Conservation (phyloP, 2,113 vertebrate species). For the Condylura cristata region DNA sequence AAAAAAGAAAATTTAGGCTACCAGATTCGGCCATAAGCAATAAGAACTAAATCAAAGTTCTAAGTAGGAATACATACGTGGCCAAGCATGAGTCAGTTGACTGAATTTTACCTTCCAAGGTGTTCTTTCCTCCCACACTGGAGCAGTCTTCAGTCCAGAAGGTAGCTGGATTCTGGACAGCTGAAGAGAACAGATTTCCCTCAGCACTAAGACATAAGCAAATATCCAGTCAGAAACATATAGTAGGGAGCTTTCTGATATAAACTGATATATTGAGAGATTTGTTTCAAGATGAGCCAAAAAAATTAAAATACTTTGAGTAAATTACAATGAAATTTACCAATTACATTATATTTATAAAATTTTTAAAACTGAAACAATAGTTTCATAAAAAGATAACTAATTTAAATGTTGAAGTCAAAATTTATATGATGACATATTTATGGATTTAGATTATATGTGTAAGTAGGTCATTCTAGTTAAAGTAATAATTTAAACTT, state of each 20-base stretch:
- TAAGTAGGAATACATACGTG: neutral
- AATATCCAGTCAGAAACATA: neutral
- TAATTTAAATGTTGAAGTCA: neutral
- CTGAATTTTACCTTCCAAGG: neutral
- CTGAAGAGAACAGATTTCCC: neutral
- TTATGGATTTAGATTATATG: slow-evolving; percentile 27
- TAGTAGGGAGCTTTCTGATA: neutral
- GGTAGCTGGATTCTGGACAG: neutral
- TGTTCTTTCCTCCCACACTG: fast-evolving
- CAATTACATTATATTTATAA: neutral
- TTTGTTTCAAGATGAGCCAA: neutral
- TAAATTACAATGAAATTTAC: neutral
- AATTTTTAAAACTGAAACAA: neutral
- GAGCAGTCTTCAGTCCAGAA: neutral
- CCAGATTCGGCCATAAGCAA: neutral
- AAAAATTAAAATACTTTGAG: neutral
- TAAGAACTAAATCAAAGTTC: neutral
- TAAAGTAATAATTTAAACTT: slow-evolving; percentile 48
- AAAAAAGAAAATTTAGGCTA: too few species aligned
- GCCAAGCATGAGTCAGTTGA: neutral
- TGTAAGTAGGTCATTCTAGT: slow-evolving; percentile 58
- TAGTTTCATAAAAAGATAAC: neutral
- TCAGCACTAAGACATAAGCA: neutral
- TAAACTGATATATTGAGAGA: neutral
- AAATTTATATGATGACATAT: neutral